Evolutionary conservation across 2,888 invertebrate genomes (phyloP).

Genomic region (Calephelis perditalis): DNA sequence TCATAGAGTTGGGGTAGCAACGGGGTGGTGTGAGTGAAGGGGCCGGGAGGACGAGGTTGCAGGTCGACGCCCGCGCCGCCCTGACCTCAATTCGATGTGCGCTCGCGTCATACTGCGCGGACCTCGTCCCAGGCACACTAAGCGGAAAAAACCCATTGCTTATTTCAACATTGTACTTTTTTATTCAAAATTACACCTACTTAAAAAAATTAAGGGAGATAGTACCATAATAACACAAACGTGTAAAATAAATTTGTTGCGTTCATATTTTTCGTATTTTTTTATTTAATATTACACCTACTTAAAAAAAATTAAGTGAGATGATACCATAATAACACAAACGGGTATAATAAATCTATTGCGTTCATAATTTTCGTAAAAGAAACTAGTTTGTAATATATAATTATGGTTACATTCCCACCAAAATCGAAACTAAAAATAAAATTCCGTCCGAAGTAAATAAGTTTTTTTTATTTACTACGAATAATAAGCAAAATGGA

Average conservation of each 20-base stretch:
- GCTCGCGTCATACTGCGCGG: slow-evolving; percentile 75
- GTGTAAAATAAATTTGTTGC: too few species aligned
- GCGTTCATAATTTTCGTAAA: too few species aligned
- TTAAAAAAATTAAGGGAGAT: neutral
- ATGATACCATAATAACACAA: neutral
- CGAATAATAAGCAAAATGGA: neutral
- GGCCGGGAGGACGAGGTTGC: slow-evolving; percentile 51
- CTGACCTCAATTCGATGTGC: slow-evolving; percentile 71
- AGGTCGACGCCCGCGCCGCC: slow-evolving; percentile 75
- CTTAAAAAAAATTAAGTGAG: neutral
- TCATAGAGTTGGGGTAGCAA: slow-evolving; percentile 37
- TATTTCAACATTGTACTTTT: slow-evolving; percentile 24
- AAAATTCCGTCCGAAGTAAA: too few species aligned
- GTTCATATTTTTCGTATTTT: too few species aligned
- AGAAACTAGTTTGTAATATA: too few species aligned
- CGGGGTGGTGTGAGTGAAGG: slow-evolving; percentile 35
- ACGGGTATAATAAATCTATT: too few species aligned
- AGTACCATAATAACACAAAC: neutral
- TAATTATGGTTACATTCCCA: too few species aligned
- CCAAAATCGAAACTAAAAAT: too few species aligned
- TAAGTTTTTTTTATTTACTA: too few species aligned
- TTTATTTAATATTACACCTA: too few species aligned
- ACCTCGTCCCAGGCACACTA: slow-evolving; percentile 69
- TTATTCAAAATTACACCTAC: too few species aligned
- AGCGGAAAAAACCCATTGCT: slow-evolving; percentile 56